These are phyloP conservation scores for Trichoplusia ni DNA, from an alignment of 1,140 invertebrate species.

Conservation along the genomic window DNA sequence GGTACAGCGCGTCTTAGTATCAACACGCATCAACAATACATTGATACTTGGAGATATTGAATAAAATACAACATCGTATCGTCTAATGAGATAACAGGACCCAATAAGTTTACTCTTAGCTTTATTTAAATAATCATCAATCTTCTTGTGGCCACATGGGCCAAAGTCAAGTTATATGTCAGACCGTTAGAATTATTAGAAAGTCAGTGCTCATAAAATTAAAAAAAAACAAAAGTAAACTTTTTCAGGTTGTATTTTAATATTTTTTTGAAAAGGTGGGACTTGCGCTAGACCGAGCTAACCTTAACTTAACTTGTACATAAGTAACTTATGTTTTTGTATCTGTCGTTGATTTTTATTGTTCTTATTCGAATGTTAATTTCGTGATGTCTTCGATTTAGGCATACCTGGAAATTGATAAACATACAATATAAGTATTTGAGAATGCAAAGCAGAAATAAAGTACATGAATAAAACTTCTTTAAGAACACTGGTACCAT, in stretches of 20 bases:
- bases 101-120: conserved; percentile 6
- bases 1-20: conserved; percentile 33
- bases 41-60: conserved; percentile 27
- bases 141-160: neutral
- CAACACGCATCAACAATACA: conserved; percentile 27
- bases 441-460: neutral
- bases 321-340: conserved; percentile 42
- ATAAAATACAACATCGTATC: conserved; percentile 32
- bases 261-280: conserved; percentile 57
- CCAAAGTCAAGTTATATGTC: neutral
- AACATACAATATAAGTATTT: conserved; percentile 33
- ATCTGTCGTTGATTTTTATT: conserved; percentile 50
- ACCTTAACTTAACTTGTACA: conserved; percentile 62
- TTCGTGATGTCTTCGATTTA: conserved; percentile 62
- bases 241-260: conserved; percentile 24
- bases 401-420: conserved; percentile 65
- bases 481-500: conserved; percentile 25
- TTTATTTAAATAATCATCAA: neutral
- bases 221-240: conserved; percentile 11
- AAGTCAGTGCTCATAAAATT: too few species aligned
- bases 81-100: conserved; percentile 3
- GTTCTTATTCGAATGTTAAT: conserved; percentile 52
- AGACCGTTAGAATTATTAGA: too few species aligned
- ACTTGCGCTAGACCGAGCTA: conserved; percentile 50
- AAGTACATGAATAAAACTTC: neutral